Evolutionary conservation across 2,888 invertebrate genomes (phyloP).

Genomic region (Drosophila prolongata): DNA sequence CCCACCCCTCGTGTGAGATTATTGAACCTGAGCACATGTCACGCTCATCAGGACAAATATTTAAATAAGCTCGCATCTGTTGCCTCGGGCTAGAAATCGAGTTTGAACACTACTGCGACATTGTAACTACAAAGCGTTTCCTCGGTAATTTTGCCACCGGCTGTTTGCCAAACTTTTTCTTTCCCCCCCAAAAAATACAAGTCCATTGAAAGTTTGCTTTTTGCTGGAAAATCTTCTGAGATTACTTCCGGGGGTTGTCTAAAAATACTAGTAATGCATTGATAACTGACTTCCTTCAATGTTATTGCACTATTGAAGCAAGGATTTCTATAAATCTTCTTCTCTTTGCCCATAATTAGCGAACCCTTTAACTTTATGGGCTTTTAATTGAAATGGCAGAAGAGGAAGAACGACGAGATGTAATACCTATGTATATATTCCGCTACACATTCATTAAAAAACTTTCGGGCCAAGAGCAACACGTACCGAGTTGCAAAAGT

Average conservation of each 20-base stretch:
- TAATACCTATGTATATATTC: conserved; percentile 10
- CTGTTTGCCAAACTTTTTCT: conserved; percentile 58
- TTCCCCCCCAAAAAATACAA: neutral
- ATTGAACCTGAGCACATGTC: conserved; percentile 37
- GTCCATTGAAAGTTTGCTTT: neutral
- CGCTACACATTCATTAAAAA: conserved; percentile 68
- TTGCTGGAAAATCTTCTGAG: neutral
- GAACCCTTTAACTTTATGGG: conserved; percentile 5
- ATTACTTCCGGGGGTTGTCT: neutral
- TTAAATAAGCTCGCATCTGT: conserved; percentile 41
- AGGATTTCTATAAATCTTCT: neutral
- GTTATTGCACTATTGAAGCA: too few relatives aligned
- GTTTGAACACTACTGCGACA: conserved; percentile 1
- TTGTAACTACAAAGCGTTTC: conserved; percentile 43
- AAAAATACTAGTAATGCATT: neutral
- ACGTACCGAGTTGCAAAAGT: conserved; percentile 59
- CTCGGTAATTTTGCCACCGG: conserved; percentile 61
- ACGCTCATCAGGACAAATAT: conserved; percentile 40
- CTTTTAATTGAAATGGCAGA: conserved; percentile 37
- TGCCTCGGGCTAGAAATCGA: conserved; percentile 8
- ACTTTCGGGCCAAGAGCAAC: conserved; percentile 71
- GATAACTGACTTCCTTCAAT: neutral
- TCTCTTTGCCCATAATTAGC: conserved; percentile 18
- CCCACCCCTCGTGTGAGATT: conserved; percentile 10
- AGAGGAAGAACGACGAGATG: neutral